Conservation (phyloP, 1,140 invertebrate genomes). For the Campoletis sonorensis region DNA sequence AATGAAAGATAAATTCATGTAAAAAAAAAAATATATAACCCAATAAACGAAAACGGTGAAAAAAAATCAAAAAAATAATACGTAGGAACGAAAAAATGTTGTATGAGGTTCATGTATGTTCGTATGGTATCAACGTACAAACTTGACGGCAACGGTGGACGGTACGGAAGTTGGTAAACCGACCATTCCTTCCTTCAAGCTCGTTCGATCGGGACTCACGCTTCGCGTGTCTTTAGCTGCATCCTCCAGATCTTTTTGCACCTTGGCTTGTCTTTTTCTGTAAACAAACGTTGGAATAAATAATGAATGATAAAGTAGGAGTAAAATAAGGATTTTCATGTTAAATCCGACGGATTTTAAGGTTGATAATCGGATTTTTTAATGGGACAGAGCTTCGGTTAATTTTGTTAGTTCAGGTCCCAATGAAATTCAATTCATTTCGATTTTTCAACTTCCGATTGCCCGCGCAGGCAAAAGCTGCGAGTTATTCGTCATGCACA, state of each 20-base stretch:
- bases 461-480: no score
- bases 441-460: no score
- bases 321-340: background rate
- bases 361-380: background rate
- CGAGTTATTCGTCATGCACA: conserved; percentile 2
- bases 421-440: background rate
- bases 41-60: background rate
- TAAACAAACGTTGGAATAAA: conserved; percentile 64
- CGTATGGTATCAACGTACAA: conserved; percentile 80
- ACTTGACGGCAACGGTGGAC: conserved; percentile 83
- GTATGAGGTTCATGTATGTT: conserved; percentile 25
- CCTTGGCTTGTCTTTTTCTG: conserved; percentile 90
- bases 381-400: background rate
- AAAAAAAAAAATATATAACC: background rate
- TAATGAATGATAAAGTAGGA: background rate
- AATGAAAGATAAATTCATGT: no score
- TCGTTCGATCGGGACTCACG: conserved; percentile 75
- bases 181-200: conserved; percentile 70
- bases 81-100: conserved; percentile 1
- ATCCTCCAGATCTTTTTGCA: conserved; percentile 94
- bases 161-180: conserved; percentile 80
- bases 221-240: conserved; percentile 85
- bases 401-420: no score
- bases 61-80: background rate
- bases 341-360: no score